Conservation (phyloP, 2,797 vertebrate genomes). For the Periparus ater region DNA sequence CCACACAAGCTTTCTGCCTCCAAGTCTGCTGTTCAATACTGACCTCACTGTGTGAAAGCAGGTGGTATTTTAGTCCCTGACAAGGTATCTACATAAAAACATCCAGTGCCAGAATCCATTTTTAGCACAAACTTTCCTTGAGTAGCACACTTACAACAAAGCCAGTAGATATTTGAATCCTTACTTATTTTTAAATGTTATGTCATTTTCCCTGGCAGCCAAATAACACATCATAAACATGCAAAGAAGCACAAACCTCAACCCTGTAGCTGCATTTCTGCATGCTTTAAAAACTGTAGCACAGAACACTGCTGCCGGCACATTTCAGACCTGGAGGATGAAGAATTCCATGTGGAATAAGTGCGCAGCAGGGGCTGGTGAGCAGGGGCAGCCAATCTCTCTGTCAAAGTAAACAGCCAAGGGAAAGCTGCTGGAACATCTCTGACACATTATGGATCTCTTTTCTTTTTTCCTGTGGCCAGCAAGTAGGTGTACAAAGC, state of each 20-base stretch:
- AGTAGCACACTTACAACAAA: background rate
- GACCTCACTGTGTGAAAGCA: background rate
- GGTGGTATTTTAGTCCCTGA: background rate
- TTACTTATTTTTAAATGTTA: constrained; percentile 13
- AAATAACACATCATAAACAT: background rate
- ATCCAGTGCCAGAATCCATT: background rate
- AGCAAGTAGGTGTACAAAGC: background rate
- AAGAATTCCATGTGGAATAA: background rate
- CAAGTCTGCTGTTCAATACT: background rate
- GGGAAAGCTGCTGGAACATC: background rate
- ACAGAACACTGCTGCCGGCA: background rate
- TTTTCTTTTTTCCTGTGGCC: background rate
- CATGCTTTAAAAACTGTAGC: background rate
- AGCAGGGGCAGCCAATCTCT: background rate
- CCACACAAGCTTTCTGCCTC: background rate
- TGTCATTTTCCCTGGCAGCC: background rate
- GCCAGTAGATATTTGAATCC: background rate
- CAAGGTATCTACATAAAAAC: background rate
- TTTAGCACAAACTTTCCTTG: background rate
- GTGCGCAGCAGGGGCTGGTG: background rate
- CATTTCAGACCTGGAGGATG: background rate
- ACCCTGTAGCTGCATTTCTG: background rate
- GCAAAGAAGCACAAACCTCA: background rate
- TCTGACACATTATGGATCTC: background rate
- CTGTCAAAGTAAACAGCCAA: background rate